Conservation (phyloP, 1,140 invertebrate genomes). For the Drosophila miranda region DNA sequence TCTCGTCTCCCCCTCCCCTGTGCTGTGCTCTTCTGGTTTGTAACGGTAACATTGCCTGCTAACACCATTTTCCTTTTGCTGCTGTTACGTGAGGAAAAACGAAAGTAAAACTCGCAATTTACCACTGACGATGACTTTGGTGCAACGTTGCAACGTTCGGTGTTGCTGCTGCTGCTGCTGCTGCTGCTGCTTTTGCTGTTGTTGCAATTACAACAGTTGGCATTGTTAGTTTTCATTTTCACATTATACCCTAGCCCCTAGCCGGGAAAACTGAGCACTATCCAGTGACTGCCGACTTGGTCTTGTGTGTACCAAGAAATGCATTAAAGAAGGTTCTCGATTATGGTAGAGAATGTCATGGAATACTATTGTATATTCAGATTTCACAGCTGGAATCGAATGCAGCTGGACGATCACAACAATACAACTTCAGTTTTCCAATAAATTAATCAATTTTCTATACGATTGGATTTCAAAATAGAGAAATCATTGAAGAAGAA, state of each 20-base stretch:
- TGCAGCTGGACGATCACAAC: too few species aligned
- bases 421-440: too few species aligned
- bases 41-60: conserved; percentile 75
- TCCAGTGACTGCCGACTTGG: conserved; percentile 39
- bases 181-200: conserved; percentile 25
- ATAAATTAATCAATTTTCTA: too few species aligned
- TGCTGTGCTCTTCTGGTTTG: conserved; percentile 2
- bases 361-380: too few species aligned
- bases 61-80: conserved; percentile 78
- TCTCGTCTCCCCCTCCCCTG: too few species aligned
- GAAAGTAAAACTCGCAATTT: conserved; percentile 74
- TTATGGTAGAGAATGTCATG: too few species aligned
- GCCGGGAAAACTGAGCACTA: conserved; percentile 19
- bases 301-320: too few species aligned
- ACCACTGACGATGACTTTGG: conserved; percentile 50
- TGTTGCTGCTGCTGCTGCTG: conserved; percentile 27
- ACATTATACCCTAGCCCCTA: conserved; percentile 36
- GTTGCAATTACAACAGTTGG: conserved; percentile 65
- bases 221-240: conserved; percentile 73
- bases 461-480: too few species aligned
- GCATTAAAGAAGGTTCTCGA: too few species aligned
- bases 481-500: too few species aligned
- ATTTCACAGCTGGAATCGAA: too few species aligned
- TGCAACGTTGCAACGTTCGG: conserved; percentile 51
- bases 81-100: conserved; percentile 74